phyloP scores from a whole-genome alignment of 2,888 invertebrate species.

The Xanthostigma xanthostigma region DNA sequence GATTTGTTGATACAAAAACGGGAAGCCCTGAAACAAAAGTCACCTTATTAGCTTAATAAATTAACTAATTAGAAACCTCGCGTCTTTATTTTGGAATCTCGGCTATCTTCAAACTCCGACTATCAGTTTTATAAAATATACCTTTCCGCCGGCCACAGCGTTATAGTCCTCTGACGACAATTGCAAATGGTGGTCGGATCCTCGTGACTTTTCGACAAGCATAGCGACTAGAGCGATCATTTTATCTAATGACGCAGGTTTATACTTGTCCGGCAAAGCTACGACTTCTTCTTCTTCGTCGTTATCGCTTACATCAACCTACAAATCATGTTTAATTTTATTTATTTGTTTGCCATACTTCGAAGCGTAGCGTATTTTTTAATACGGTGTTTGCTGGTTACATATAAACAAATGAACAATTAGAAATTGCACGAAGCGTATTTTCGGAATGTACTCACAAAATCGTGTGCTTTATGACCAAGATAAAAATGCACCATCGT shows the following conservation, averaged over 20 bases:
- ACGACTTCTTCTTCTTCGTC: conserved; percentile 52
- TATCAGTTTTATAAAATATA: conserved; percentile 19
- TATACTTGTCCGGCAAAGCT: conserved; percentile 56
- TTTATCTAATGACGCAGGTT: conserved; percentile 84
- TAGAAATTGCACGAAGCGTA: not conserved
- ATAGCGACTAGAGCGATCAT: conserved; percentile 86
- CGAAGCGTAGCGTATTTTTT: no score
- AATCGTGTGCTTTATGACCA: conserved; percentile 63
- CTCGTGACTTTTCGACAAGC: conserved; percentile 76
- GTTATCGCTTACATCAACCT: conserved; percentile 53
- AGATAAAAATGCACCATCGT: conserved; percentile 87
- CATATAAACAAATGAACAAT: not conserved
- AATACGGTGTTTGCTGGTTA: no score
- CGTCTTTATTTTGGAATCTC: not conserved
- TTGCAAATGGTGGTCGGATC: conserved; percentile 56
- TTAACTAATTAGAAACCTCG: not conserved
- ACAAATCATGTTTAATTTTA: not conserved
- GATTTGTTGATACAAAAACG: conserved; percentile 88
- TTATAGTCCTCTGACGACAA: conserved; percentile 64
- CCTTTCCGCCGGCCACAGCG: conserved; percentile 76
- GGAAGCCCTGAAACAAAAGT: conserved; percentile 53
- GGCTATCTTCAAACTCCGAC: not conserved
- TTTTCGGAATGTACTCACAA: conserved; percentile 30
- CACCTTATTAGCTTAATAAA: not conserved
- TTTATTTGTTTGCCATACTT: not conserved